Evolutionary conservation across 2,797 vertebrate species (phyloP).

Genomic region (Nyctalus aviator): DNA sequence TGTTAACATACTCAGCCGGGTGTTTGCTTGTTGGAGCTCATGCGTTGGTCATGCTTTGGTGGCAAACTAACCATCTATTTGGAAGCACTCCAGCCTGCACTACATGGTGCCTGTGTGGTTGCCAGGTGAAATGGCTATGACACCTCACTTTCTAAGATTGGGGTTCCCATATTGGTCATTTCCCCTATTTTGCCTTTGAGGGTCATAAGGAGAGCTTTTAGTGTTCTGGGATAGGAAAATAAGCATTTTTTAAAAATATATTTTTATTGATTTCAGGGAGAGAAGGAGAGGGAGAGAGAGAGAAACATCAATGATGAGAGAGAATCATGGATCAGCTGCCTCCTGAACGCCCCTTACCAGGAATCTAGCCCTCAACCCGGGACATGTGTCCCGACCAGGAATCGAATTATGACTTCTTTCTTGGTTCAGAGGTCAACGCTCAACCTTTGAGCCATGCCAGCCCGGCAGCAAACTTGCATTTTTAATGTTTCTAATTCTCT

Average conservation of each 20-base stretch:
- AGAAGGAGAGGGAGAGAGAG: too few species aligned
- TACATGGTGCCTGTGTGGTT: constrained; percentile 58
- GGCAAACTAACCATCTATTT: constrained; percentile 83
- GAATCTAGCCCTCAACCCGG: too few species aligned
- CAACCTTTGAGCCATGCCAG: neutral
- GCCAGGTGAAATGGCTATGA: constrained; percentile 53
- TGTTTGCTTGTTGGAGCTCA: constrained; percentile 87
- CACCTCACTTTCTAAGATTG: constrained; percentile 72
- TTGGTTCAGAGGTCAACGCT: too few species aligned
- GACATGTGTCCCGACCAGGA: too few species aligned
- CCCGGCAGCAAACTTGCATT: neutral
- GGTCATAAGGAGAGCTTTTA: neutral
- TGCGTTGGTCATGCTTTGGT: constrained; percentile 85
- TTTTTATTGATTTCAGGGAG: too few species aligned
- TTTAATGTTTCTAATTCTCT: constrained; percentile 60
- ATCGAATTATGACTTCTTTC: too few species aligned
- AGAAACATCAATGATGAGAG: too few species aligned
- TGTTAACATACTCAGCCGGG: constrained; percentile 85
- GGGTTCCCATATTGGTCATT: constrained; percentile 22
- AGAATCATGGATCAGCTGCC: too few species aligned
- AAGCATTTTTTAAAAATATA: neutral
- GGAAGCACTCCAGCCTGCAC: constrained; percentile 80
- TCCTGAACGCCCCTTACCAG: too few species aligned
- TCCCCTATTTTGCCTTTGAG: constrained; percentile 50
- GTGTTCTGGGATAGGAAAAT: neutral